Base-by-base conservation (phyloP, 2,888 invertebrate species). In the Drosophila melanocephala region DNA sequence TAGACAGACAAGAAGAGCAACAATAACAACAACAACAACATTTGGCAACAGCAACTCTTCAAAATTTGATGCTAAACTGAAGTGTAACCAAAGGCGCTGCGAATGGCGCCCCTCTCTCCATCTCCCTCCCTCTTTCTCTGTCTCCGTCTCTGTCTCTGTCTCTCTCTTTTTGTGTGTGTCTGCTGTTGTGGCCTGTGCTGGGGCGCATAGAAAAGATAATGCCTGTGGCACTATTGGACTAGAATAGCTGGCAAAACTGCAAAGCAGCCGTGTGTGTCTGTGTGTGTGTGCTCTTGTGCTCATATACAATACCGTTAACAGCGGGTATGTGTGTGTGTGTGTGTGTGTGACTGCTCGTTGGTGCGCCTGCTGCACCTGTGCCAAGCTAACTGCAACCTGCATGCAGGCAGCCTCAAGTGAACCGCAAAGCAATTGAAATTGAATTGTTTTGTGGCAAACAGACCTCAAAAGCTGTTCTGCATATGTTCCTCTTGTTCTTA, bases 141-240 rank as follows among this genome's bases (percentile, higher is more conserved):
- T 0, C 42, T 26, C 26, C 26, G 26, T 26, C 26, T n/a, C 16
- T 35, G 1, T n/a, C 19, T 32, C 37, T 58, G 0, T 26, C 47
- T 57, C 33, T 42, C 26, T 50, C 42, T 33, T 30, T 35, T 14
- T 37, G 30, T 42, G 12, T 0, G 57, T 53, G 60, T 32, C 63
- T 63, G 67, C 52, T 39, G 57, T 51, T 61, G 52, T 58, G 77
- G 67, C 69, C 65, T 61, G 68, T 67, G 68, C 66, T 77, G 59
- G 59, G 66, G 74, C 89, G 89, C 92, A 92, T 92, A 92, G 92
- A 92, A 92, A 92, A 91, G 92, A 92, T 92, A 92, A 75, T 77
- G 88, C 92, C 78, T 5, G 14, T 5, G 80, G 92, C 67, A 47
- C 63, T 79, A 88, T 87, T 85, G 91, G 86, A 92, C 91, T 88